A percentile compares a stretch with the other conserved stretches of the same genome.
Evolutionary conservation across 2,797 vertebrate genomes (phyloP).

Genomic region (Gadopsis bispinosus): DNA sequence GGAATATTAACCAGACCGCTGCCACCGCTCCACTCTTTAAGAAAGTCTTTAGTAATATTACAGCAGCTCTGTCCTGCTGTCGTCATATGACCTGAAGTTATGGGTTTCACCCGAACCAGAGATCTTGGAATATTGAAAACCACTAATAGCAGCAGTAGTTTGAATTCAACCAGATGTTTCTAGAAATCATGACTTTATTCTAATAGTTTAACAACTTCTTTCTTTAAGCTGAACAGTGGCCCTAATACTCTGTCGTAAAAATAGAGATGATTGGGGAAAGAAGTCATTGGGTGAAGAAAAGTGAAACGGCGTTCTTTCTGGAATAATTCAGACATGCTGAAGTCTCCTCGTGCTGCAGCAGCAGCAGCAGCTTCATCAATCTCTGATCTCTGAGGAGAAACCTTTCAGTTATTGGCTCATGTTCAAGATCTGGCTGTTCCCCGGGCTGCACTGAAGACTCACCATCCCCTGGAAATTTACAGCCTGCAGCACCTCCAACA

Average conservation of each 20-base stretch:
- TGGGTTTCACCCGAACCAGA: not conserved
- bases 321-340: slow-evolving; percentile 22
- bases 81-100: not conserved
- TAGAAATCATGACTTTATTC: not conserved
- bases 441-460: slow-evolving; percentile 15
- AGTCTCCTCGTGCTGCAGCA: slow-evolving; percentile 26
- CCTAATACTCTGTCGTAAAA: not conserved
- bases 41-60: slow-evolving; percentile 60
- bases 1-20: slow-evolving; percentile 67
- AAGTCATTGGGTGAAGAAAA: slow-evolving; percentile 1
- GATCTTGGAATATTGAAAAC: too few relatives aligned
- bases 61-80: slow-evolving; percentile 38
- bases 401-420: not conserved
- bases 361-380: slow-evolving; percentile 64
- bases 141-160: too few relatives aligned
- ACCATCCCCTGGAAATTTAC: slow-evolving; percentile 12
- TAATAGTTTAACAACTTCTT: not conserved
- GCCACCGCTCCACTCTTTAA: slow-evolving; percentile 58
- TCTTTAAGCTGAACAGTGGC: not conserved
- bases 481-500: slow-evolving; percentile 17
- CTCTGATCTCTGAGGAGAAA: slow-evolving; percentile 53
- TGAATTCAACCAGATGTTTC: not conserved
- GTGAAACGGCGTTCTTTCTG: slow-evolving; percentile 2
- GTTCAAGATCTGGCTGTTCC: slow-evolving; percentile 45
- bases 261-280: not conserved